A percentile compares a stretch with the other conserved stretches of the same genome.
Conservation (phyloP, 2,113 vertebrate species). For the Calidris pugnax region DNA sequence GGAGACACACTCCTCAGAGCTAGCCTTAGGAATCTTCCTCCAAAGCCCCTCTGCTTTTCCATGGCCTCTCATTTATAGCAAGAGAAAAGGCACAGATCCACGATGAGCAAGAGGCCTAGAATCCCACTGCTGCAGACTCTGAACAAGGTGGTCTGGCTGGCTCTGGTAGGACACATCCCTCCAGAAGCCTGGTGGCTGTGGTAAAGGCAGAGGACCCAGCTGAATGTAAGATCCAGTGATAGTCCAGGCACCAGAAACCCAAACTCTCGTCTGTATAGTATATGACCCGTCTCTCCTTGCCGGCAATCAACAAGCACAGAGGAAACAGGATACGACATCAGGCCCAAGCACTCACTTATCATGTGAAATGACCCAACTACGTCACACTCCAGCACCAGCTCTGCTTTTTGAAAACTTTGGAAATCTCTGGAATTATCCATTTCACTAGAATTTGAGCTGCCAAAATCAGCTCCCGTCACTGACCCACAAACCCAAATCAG, state of each 20-base stretch:
- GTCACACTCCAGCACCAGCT: background rate
- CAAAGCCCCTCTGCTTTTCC: background rate
- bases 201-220: background rate
- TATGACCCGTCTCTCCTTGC: background rate
- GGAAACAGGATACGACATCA: background rate
- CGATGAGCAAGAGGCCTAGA: background rate
- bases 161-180: background rate
- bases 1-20: background rate
- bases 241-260: background rate
- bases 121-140: background rate
- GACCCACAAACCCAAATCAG: background rate
- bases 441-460: background rate
- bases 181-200: background rate
- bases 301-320: background rate
- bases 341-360: background rate
- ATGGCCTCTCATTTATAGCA: background rate
- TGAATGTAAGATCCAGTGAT: background rate
- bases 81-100: background rate
- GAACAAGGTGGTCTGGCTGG: background rate
- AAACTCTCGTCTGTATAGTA: background rate
- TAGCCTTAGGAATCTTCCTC: background rate
- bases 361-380: background rate
- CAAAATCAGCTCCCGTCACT: background rate
- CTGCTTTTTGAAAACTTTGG: background rate
- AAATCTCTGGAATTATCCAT: background rate